These are phyloP conservation scores for Pangasianodon hypophthalmus DNA, from an alignment of 2,113 vertebrate genomes.

Conservation along the genomic window DNA sequence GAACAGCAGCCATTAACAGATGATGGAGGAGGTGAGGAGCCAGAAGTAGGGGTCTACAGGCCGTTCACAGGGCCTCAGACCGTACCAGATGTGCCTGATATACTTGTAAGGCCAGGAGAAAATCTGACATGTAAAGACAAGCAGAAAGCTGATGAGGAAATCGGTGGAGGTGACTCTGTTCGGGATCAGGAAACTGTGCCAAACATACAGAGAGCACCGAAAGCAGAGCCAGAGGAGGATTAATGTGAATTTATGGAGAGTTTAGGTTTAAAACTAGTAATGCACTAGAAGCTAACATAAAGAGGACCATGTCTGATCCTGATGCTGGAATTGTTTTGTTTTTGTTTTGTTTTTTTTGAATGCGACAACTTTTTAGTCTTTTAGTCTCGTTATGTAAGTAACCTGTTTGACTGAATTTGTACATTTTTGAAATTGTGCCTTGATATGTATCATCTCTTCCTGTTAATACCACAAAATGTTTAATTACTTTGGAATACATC, in stretches of 20 bases:
- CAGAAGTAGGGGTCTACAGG: constrained; percentile 76
- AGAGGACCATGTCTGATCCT: background rate
- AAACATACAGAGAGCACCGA: background rate
- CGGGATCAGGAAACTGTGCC: constrained; percentile 6
- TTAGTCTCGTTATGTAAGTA: no score
- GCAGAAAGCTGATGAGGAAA: constrained; percentile 66
- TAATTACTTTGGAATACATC: background rate
- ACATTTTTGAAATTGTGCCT: constrained; percentile 12
- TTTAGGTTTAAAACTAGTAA: background rate
- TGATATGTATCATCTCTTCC: background rate
- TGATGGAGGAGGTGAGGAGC: background rate
- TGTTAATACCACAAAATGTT: background rate
- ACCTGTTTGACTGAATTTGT: background rate
- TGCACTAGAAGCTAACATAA: background rate
- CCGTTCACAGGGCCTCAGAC: constrained; percentile 70
- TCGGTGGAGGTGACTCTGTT: constrained; percentile 63
- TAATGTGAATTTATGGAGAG: background rate
- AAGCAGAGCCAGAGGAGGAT: constrained; percentile 57
- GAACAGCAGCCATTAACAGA: constrained; percentile 67
- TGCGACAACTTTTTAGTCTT: no score
- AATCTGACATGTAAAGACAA: constrained; percentile 8
- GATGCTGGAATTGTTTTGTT: background rate
- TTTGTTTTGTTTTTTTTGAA: background rate
- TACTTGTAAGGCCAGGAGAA: background rate
- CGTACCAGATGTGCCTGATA: constrained; percentile 74